Evolutionary conservation across 2,797 vertebrate genomes (phyloP), one percentile per base, ranked within the genome.

Genomic region (Bradypodion ventrale): DNA sequence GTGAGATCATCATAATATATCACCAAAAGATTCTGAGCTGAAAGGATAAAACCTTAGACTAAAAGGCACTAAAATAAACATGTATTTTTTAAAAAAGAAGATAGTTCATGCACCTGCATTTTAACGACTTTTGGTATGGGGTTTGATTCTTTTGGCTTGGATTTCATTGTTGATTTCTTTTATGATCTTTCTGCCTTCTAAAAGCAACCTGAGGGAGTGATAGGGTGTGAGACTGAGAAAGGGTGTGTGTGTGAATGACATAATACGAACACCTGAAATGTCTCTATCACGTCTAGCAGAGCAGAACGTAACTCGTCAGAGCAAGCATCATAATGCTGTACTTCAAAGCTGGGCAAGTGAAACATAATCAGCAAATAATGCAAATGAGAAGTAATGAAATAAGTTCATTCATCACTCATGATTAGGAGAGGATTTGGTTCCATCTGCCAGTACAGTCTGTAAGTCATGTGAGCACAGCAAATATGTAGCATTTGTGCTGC

Each of bases 401-500:
- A 93, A 93, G 91, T 92, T 84, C 90, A 89, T 83, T 90, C 92
- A 87, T 90, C 87, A 85, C 85, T 82, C 75, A 83, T 92, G 92
- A 92, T 95, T 92, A 93, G 86, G 83, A 91, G 90, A 94, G 89
- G 78, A 90, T 89, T 91, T 83, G 88, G 84, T 87, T 94, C 91
- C 88, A 93, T 94, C 90, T 93, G 76, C 88, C 90, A 94, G 87
- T 83, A 82, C 84, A 89, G 83, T 89, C 84, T 90, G 86, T 82
- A 87, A 90, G 88, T 92, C 89, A 94, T 88, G 90, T 66, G 83
- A 83, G 40, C 77, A 82, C 80, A 91, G 90, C 92, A 90, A 59
- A 78, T 87, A 90, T 89, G 88, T 92, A 92, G 93, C 93, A 92
- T 95, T 95, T 95, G 94, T 93, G 86, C 89, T 93, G 93, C 92